phyloP scores from a whole-genome alignment of 1,140 invertebrate species.

The Phymorhynchus buccinoides region DNA sequence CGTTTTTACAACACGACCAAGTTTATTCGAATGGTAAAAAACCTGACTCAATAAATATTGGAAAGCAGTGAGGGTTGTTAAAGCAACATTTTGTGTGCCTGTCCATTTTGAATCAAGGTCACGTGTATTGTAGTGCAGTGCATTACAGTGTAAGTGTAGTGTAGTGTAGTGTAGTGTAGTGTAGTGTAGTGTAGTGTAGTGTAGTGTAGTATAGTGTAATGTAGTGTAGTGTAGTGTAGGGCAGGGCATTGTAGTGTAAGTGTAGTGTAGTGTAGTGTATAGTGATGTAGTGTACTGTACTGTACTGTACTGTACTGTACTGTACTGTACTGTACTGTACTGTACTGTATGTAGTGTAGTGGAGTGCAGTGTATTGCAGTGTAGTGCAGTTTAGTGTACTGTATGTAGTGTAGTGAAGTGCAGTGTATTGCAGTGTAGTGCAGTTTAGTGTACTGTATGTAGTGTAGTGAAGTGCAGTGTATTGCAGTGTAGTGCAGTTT shows the following conservation, averaged over 20 bases:
- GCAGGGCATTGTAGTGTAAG: not conserved
- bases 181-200: conserved; percentile 40
- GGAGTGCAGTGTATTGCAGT: conserved; percentile 36
- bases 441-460: conserved; percentile 40
- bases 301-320: not conserved
- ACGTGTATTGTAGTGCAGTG: conserved; percentile 39
- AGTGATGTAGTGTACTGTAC: not conserved
- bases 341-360: conserved; percentile 42
- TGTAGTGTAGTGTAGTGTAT: not conserved
- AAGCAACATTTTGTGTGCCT: too few species aligned
- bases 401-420: conserved; percentile 32
- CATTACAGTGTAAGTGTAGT: conserved; percentile 40
- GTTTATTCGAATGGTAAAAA: too few species aligned
- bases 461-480: too few species aligned
- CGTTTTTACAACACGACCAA: too few species aligned
- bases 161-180: conserved; percentile 43
- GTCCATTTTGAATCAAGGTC: too few species aligned
- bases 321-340: conserved; percentile 32
- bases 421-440: conserved; percentile 30
- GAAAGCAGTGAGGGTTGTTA: too few species aligned
- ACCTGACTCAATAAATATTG: too few species aligned
- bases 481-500: too few species aligned
- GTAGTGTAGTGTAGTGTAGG: conserved; percentile 37
- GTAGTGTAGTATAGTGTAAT: conserved; percentile 38
- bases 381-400: conserved; percentile 42